Conservation (phyloP, 2,113 vertebrate genomes). For the Leptosomus discolor region DNA sequence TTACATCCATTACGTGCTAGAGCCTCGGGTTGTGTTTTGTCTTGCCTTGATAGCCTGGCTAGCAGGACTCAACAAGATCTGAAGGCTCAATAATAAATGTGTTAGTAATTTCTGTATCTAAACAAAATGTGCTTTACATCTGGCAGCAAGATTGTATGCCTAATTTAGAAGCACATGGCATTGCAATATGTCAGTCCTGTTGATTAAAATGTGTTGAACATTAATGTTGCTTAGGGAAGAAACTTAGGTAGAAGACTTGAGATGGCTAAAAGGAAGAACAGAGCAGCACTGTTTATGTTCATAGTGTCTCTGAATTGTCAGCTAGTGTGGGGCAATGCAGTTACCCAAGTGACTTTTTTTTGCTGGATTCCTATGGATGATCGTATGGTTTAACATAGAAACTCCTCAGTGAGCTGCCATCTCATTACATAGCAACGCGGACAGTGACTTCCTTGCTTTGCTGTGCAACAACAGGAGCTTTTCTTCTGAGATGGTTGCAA, state of each 20-base stretch:
- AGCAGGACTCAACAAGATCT: not conserved
- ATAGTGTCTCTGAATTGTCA: not conserved
- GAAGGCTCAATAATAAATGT: not conserved
- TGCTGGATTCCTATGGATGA: not conserved
- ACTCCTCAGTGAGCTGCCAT: not conserved
- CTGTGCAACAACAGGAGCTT: not conserved
- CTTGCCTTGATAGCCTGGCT: not conserved
- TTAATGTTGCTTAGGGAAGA: not conserved
- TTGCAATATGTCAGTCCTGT: not conserved
- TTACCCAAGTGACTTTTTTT: not conserved
- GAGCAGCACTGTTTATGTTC: not conserved
- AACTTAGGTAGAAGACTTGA: not conserved
- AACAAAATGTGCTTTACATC: not conserved
- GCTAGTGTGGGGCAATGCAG: not conserved
- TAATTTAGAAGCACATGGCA: not conserved
- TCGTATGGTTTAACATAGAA: not conserved
- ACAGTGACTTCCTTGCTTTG: not conserved
- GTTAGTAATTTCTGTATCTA: not conserved
- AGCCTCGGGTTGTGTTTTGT: not conserved
- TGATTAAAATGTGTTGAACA: not conserved
- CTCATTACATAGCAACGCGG: not conserved
- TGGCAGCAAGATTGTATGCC: not conserved
- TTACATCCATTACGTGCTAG: not conserved
- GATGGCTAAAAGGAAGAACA: not conserved
- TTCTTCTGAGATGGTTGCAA: not conserved